phyloP scores from a whole-genome alignment of 1,140 invertebrate genomes.

The Neelides sp. region DNA sequence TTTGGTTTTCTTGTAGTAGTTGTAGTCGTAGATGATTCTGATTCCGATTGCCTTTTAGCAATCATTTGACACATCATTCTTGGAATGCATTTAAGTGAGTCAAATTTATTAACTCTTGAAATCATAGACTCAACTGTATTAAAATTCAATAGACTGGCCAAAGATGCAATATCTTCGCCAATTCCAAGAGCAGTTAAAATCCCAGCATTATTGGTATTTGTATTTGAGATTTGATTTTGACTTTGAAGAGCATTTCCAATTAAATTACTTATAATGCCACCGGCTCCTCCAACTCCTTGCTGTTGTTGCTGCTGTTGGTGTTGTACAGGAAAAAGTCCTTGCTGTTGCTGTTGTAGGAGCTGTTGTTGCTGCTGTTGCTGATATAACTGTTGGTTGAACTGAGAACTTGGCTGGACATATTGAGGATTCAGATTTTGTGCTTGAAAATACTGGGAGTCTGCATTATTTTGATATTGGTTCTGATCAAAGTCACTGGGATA shows the following conservation, averaged over 20 bases:
- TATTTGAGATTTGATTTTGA: too few species aligned
- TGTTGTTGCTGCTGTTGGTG: not conserved
- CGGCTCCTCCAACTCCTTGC: too few species aligned
- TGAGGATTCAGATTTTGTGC: too few species aligned
- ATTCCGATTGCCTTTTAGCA: slow-evolving; percentile 15
- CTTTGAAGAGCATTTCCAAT: too few species aligned
- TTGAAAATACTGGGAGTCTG: not conserved
- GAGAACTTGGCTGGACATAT: not conserved
- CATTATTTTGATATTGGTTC: not conserved
- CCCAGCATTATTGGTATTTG: too few species aligned
- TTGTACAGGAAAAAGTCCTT: not conserved
- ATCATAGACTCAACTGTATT: slow-evolving; percentile 3
- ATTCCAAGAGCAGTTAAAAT: too few species aligned
- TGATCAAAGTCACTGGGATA: too few species aligned
- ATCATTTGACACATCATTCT: slow-evolving; percentile 27
- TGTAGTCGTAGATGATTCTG: not conserved
- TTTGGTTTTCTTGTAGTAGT: not conserved
- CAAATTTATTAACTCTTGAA: slow-evolving; percentile 23
- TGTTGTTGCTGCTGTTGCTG: not conserved
- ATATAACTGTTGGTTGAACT: not conserved
- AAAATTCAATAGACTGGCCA: slow-evolving; percentile 4
- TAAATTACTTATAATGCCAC: too few species aligned
- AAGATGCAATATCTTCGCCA: too few species aligned
- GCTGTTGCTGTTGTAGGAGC: not conserved
- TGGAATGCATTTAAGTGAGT: slow-evolving; percentile 25